phyloP scores from a whole-genome alignment of 2,888 invertebrate genomes.

The Stenodera caucasica region DNA sequence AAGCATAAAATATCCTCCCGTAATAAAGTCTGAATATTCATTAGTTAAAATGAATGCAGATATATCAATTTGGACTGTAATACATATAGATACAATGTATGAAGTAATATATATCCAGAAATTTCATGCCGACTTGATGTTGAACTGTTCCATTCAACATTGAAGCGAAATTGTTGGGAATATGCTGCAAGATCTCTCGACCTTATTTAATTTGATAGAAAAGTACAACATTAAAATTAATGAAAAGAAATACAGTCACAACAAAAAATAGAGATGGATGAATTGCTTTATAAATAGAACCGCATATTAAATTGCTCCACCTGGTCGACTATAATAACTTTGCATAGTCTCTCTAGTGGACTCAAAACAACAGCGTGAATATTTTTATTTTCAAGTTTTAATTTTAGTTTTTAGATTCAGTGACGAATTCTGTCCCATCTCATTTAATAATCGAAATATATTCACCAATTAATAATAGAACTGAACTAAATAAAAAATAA shows the following conservation, averaged over 20 bases:
- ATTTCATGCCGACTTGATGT: no score
- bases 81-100: no score
- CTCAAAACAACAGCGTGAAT: background rate
- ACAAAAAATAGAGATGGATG: background rate
- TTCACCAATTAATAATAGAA: no score
- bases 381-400: background rate
- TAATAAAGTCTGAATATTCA: no score
- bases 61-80: no score
- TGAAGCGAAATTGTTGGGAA: background rate
- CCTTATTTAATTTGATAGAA: background rate
- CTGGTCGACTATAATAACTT: background rate
- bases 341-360: background rate
- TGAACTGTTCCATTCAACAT: background rate
- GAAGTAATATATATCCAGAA: no score
- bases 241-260: background rate
- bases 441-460: no score
- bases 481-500: no score
- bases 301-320: background rate
- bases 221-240: conserved; percentile 1
- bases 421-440: background rate
- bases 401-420: background rate
- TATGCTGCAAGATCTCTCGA: background rate
- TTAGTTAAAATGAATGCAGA: no score
- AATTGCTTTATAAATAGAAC: background rate
- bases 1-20: no score